These are phyloP conservation scores for Cartodere bifasciata DNA, from an alignment of 2,888 invertebrate species.

Conservation along the genomic window DNA sequence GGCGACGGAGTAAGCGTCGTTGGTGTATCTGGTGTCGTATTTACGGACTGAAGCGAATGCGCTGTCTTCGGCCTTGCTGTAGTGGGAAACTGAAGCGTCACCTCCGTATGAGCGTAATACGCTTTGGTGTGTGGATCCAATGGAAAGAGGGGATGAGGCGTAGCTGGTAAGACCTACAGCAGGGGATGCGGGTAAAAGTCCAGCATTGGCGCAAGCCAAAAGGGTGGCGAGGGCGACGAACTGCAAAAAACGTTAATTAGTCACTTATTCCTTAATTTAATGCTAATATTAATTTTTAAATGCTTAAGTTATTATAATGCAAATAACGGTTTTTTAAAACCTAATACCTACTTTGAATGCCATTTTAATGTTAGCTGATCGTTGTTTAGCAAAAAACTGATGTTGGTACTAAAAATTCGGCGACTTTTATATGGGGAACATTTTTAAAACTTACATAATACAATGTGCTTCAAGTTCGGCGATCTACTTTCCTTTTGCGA, in stretches of 20 bases:
- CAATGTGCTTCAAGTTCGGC: conserved; percentile 17
- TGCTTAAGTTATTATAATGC: not conserved
- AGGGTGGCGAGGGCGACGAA: conserved; percentile 44
- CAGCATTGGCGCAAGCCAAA: conserved; percentile 48
- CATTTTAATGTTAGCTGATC: conserved; percentile 22
- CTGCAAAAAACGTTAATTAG: conserved; percentile 25
- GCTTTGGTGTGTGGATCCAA: conserved; percentile 42
- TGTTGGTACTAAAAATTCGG: conserved; percentile 16
- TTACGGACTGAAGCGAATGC: conserved; percentile 48
- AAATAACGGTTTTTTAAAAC: not conserved
- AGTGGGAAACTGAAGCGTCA: conserved; percentile 42
- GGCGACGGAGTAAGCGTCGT: conserved; percentile 39
- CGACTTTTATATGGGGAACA: conserved; percentile 27
- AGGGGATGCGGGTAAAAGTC: conserved; percentile 32
- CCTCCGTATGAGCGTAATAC: conserved; percentile 44
- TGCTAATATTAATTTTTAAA: conserved; percentile 2
- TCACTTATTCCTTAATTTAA: not conserved
- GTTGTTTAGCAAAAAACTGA: conserved; percentile 22
- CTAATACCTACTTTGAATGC: conserved; percentile 26
- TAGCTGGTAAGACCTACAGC: conserved; percentile 18
- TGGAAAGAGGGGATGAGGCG: conserved; percentile 21
- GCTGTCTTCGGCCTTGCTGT: conserved; percentile 46
- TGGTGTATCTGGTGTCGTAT: conserved; percentile 44
- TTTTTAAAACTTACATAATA: conserved; percentile 19
- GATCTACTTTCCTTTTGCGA: conserved; percentile 31